Evolutionary conservation across 2,113 vertebrate genomes (phyloP).

Genomic region (Pseudorhombus dupliciocellatus): DNA sequence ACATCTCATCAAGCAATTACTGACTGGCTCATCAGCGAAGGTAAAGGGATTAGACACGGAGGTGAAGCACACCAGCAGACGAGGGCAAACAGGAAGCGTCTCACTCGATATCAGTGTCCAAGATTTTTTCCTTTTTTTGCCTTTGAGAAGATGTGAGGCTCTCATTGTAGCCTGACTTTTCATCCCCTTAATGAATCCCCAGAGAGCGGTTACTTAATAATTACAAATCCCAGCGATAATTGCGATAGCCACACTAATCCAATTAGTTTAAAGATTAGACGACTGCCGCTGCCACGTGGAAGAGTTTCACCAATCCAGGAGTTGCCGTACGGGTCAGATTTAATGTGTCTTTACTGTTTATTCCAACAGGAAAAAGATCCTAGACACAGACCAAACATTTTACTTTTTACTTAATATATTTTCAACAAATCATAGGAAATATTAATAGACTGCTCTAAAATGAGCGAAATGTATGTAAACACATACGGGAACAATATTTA

Average conservation of each 20-base stretch:
- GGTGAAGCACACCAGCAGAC: conserved; percentile 40
- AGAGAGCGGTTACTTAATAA: conserved; percentile 52
- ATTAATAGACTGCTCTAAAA: too few species aligned
- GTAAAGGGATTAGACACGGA: conserved; percentile 57
- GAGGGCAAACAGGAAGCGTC: conserved; percentile 47
- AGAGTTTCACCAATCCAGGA: conserved; percentile 4
- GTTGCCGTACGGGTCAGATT: too few species aligned
- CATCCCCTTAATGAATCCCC: conserved; percentile 50
- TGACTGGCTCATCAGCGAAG: conserved; percentile 63
- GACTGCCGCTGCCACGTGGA: conserved; percentile 6
- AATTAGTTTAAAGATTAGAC: conserved; percentile 25
- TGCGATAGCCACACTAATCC: conserved; percentile 57
- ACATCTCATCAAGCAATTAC: conserved; percentile 74
- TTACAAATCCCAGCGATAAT: conserved; percentile 60
- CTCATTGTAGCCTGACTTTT: conserved; percentile 32
- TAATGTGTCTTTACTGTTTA: not conserved
- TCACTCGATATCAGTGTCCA: conserved; percentile 30
- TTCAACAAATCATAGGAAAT: too few species aligned
- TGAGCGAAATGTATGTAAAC: too few species aligned
- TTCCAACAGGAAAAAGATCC: not conserved
- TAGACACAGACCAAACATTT: too few species aligned
- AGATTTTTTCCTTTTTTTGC: conserved; percentile 35
- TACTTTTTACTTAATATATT: too few species aligned
- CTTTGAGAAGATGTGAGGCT: conserved; percentile 34
- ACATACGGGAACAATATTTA: too few species aligned